Base-by-base conservation (phyloP, 1,140 invertebrate species). In the Aradophagus sp. region DNA sequence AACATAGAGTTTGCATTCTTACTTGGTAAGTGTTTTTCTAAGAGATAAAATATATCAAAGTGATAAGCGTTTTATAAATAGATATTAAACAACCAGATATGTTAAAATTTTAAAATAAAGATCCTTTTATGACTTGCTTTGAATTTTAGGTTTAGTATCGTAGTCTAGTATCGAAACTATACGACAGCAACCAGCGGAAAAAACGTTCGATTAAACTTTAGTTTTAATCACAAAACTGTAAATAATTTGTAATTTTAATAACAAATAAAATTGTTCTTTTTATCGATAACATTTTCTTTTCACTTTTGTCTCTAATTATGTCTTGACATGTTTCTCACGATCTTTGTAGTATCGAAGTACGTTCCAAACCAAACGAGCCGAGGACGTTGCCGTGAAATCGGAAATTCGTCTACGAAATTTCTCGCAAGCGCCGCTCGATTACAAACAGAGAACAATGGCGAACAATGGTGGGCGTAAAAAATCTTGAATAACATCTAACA, bases 401-500 rank as follows among this genome's bases (percentile, higher is more conserved):
- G 8, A 23, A 23, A 5, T 5, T 10, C 27, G n/a, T n/a, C n/a
- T n/a, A n/a, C n/a, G n/a, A n/a, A n/a, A n/a, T n/a, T n/a, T n/a
- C n/a, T n/a, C n/a, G n/a, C n/a, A n/a, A n/a, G n/a, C n/a, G n/a
- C 42, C 47, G 31, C 32, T 39, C 53, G 59, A 67, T 59, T 59
- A 53, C 39, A 32, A 16, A 39, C 31, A 31, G 63, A 53, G 45
- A 58, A 67, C 63, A 59, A 67, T 38, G 16, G 31, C 29, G 20
- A 20, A 50, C 39, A 29, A 27, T 35, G 42, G 36, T 61, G 6
- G 31, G 6, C 10, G 41, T 68, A 55, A 68, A 68, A 61, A 68
- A 68, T 68, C 65, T 68, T 61, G 34, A 32, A 39, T 48, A 52
- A 36, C 42, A 58, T 68, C 63, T 59, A 68, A 68, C 29, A 53